These are phyloP conservation scores for Hyaena hyaena DNA, from an alignment of 2,113 vertebrate species.

Conservation along the genomic window DNA sequence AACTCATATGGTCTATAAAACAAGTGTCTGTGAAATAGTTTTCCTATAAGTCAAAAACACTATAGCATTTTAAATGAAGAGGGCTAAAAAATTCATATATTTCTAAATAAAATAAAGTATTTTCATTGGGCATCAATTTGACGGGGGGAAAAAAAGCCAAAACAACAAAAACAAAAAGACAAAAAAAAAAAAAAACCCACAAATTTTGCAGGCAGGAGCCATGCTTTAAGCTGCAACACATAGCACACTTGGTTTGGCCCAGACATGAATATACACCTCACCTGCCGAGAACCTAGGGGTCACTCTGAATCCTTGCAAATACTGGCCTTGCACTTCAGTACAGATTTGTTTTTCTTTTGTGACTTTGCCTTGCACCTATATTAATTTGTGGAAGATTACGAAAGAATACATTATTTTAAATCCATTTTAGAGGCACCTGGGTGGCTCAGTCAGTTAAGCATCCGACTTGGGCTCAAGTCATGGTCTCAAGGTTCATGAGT, in stretches of 20 bases:
- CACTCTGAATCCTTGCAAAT: slow-evolving; percentile 7
- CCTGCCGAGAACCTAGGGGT: not conserved
- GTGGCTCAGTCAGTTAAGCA: no score
- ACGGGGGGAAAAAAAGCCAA: not conserved
- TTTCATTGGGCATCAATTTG: slow-evolving; percentile 40
- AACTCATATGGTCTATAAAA: slow-evolving; percentile 47
- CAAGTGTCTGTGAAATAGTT: slow-evolving; percentile 58
- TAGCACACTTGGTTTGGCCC: not conserved
- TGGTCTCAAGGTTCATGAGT: no score
- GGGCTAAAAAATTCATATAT: slow-evolving; percentile 30
- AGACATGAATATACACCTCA: not conserved
- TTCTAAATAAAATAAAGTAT: slow-evolving; percentile 59
- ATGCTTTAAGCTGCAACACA: not conserved
- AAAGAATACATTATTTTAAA: not conserved
- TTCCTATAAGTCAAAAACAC: slow-evolving; percentile 61
- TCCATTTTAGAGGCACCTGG: not conserved
- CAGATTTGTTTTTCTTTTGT: not conserved
- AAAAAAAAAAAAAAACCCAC: not conserved
- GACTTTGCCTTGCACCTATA: not conserved
- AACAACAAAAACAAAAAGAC: not conserved
- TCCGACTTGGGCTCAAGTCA: no score
- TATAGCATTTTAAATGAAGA: slow-evolving; percentile 63
- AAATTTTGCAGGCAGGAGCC: not conserved
- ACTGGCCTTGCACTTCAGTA: not conserved
- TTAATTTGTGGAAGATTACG: not conserved